Conservation (phyloP, 1,140 invertebrate species). For the Drosophila nikananu region DNA sequence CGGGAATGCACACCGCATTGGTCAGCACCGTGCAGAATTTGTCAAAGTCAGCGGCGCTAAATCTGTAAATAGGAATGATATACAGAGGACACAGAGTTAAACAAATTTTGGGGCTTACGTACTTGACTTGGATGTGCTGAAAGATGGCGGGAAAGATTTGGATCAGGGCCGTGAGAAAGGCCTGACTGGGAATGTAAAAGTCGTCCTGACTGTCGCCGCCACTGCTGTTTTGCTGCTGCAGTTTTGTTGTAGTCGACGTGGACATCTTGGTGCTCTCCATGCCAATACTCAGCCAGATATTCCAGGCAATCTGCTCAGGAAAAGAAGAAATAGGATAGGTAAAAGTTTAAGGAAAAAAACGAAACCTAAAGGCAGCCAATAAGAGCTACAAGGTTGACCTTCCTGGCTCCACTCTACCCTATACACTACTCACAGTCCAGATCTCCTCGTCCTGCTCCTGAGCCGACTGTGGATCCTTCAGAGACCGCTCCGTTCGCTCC, state of each 20-base stretch:
- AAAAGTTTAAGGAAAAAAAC: background rate
- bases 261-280: conserved; percentile 90
- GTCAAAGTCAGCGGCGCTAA: conserved; percentile 91
- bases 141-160: conserved; percentile 98
- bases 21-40: conserved; percentile 92
- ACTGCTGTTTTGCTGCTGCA: conserved; percentile 33
- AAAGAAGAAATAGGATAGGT: background rate
- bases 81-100: background rate
- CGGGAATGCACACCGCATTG: conserved; percentile 92
- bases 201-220: conserved; percentile 85
- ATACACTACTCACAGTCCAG: conserved; percentile 87
- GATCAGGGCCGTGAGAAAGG: conserved; percentile 96
- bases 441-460: conserved; percentile 87
- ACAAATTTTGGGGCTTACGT: background rate
- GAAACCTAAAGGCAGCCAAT: too few relatives aligned
- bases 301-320: conserved; percentile 88
- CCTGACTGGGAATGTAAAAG: conserved; percentile 94
- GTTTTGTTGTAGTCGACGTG: conserved; percentile 84
- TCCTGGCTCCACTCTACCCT: too few relatives aligned
- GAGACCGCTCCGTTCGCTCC: conserved; percentile 65
- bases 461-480: conserved; percentile 69
- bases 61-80: conserved; percentile 84
- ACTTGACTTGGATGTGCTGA: conserved; percentile 94
- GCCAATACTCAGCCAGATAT: conserved; percentile 94
- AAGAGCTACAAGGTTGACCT: background rate